Base-by-base conservation (phyloP, 2,113 vertebrate species). In the Sminthopsis crassicaudata region DNA sequence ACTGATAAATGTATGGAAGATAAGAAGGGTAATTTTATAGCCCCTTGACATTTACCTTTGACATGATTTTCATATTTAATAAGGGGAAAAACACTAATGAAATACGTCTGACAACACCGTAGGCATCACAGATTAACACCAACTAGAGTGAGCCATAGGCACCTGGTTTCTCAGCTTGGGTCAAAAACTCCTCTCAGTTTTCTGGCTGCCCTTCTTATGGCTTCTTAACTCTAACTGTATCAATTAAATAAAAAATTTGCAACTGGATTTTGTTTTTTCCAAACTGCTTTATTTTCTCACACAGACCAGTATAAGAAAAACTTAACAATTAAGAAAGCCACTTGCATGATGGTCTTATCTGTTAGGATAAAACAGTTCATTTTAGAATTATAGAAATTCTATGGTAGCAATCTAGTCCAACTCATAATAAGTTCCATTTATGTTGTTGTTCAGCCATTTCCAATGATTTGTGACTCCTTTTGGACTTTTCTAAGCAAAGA, bases 1-100 rank as follows among this genome's bases (percentile, higher is more conserved):
- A 98, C 97, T 98, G 98, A 98, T 98, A 98, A 99, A 99, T n/a
- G 97, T 97, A 97, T 90, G 94, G 96, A 97, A 98, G 98, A 99
- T 98, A 98, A 98, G 97, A 98, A 98, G 97, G 96, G 97, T 98
- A 98, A 98, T 99, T 98, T 98, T 98, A 98, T 95, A 98, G 98
- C 97, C 98, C 97, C 97, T 96, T 98, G 98, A 98, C 98, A 98
- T 99, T 99, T 99, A 99, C 98, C 98, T 98, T 98, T 98, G 98
- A 99, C 98, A 98, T 84, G 2, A 99, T 98, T 98, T 99, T 98
- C 98, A 98, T 98, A 98, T 99, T 98, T 98, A 98, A 98, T 98
- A 98, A 98, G 67, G 94, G 96, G 96, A 96, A 98, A 98, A 98
- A 98, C 95, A 97, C 94, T 98, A 98, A 98, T 95, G 96, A 97